These are phyloP conservation scores for Bombus haemorrhoidalis DNA, from an alignment of 1,140 invertebrate genomes.

Conservation along the genomic window DNA sequence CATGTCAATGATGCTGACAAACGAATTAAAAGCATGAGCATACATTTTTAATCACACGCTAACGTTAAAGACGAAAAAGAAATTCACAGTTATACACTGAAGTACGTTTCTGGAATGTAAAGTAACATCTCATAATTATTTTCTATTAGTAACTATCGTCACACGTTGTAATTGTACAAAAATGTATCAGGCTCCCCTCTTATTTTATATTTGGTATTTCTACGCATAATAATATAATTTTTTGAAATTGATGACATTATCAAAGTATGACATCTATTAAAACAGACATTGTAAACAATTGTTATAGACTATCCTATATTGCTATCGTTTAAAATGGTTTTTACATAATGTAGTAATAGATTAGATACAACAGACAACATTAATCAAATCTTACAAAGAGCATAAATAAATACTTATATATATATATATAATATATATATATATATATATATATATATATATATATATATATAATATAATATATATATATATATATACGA, in stretches of 20 bases:
- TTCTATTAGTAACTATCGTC: slow-evolving; percentile 4
- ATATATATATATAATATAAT: no score
- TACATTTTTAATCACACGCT: background rate
- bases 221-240: slow-evolving; percentile 21
- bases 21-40: slow-evolving; percentile 4
- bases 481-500: background rate
- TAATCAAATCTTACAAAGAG: slow-evolving; percentile 39
- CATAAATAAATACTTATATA: background rate
- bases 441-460: no score
- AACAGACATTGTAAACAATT: slow-evolving; percentile 41
- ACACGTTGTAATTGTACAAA: slow-evolving; percentile 21
- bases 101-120: slow-evolving; percentile 46
- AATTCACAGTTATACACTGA: background rate
- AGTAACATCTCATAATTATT: slow-evolving; percentile 7
- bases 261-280: slow-evolving; percentile 38
- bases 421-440: background rate
- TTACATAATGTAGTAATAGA: slow-evolving; percentile 26
- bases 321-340: slow-evolving; percentile 25
- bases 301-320: slow-evolving; percentile 30
- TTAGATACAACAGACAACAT: slow-evolving; percentile 38
- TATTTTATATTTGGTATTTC: slow-evolving; percentile 6
- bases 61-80: slow-evolving; percentile 14
- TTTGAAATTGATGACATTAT: slow-evolving; percentile 22
- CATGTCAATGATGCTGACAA: background rate
- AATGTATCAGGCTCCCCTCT: background rate